phyloP scores from a whole-genome alignment of 1,140 invertebrate species.

The Amphibalanus amphitrite region DNA sequence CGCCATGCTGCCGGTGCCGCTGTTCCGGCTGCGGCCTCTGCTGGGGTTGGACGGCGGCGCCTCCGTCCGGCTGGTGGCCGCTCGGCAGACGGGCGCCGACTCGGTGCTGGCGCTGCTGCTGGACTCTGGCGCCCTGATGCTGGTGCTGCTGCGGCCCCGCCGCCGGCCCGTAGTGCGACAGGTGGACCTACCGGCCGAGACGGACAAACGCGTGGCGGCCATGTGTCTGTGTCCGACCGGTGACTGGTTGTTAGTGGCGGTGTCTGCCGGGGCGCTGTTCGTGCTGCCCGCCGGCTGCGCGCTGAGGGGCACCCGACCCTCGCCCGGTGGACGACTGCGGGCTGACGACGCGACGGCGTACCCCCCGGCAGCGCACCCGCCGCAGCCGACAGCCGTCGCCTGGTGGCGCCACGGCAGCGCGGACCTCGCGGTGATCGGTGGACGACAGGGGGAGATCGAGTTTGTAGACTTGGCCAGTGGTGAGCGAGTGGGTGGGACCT shows the following conservation, averaged over 20 bases:
- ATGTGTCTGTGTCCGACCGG: neutral
- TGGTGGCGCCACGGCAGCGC: neutral
- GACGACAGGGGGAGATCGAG: constrained; percentile 46
- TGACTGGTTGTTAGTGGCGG: neutral
- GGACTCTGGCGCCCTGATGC: neutral
- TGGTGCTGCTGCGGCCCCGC: neutral
- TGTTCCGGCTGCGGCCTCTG: neutral
- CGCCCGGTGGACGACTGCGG: neutral
- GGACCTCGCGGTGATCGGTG: constrained; percentile 43
- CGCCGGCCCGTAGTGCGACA: neutral
- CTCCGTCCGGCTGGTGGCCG: neutral
- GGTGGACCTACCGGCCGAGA: neutral
- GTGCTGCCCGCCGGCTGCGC: neutral
- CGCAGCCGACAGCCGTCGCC: neutral
- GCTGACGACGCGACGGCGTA: neutral
- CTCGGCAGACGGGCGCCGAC: neutral
- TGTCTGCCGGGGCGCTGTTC: neutral
- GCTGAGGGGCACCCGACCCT: neutral
- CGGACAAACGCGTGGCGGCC: neutral
- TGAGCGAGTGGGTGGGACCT: constrained; percentile 42
- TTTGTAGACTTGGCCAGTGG: constrained; percentile 49
- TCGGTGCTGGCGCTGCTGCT: neutral
- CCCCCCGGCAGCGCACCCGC: neutral
- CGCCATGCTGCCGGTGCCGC: neutral
- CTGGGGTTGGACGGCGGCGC: neutral